Evolutionary conservation across 2,113 vertebrate species (phyloP).

Genomic region (Otis tarda): DNA sequence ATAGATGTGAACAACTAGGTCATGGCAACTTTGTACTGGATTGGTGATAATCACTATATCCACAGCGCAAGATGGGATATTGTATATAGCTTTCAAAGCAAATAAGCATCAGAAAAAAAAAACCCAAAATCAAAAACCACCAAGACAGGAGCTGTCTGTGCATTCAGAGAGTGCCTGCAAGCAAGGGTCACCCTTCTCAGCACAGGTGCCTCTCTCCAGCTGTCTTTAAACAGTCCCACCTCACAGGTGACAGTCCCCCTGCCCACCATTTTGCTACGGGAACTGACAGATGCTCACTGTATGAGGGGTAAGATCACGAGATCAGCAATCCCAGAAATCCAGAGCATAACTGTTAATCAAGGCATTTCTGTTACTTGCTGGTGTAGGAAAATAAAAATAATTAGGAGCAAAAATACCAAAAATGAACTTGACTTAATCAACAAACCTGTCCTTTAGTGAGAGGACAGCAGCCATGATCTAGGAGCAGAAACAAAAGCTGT

Average conservation of each 20-base stretch:
- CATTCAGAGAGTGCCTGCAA: background rate
- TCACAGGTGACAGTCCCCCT: background rate
- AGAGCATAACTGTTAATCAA: background rate
- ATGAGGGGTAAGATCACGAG: rapidly evolving
- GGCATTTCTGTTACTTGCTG: background rate
- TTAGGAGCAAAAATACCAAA: background rate
- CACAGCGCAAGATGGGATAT: slow-evolving; percentile 1
- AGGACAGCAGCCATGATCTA: background rate
- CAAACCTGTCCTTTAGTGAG: background rate
- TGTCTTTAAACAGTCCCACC: background rate
- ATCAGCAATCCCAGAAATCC: background rate
- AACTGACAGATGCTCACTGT: rapidly evolving
- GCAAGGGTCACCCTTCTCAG: background rate
- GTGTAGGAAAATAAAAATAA: background rate
- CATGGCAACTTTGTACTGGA: background rate
- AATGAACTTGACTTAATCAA: background rate
- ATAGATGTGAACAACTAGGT: slow-evolving; percentile 15
- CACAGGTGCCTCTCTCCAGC: background rate
- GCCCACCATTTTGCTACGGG: background rate
- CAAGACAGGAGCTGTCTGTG: background rate
- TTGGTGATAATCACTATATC: background rate
- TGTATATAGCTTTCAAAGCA: slow-evolving; percentile 48
- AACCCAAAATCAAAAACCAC: background rate
- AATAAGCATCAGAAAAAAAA: background rate
- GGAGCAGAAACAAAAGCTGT: background rate